Percentiles rank a stretch among this genome's conserved stretches.
These are phyloP conservation scores for Mythimna loreyi DNA, from an alignment of 2,888 invertebrate genomes.

Conservation along the genomic window DNA sequence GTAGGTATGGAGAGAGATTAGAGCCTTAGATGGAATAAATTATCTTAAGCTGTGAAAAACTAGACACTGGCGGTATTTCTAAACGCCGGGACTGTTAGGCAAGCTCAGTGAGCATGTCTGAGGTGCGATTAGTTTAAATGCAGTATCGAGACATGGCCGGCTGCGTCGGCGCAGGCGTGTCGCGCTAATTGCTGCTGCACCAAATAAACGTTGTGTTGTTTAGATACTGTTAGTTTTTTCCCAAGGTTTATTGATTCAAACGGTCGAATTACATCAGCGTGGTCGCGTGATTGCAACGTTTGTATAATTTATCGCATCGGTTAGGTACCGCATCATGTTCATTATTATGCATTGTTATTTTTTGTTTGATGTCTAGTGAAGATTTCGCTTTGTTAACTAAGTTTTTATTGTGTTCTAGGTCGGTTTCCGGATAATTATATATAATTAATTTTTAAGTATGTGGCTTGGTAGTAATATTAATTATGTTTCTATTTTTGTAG, in stretches of 20 bases:
- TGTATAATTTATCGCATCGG: conserved; percentile 33
- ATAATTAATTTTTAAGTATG: background rate
- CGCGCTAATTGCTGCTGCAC: conserved; percentile 69
- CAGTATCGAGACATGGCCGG: conserved; percentile 53
- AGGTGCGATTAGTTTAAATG: conserved; percentile 58
- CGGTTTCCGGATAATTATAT: conserved; percentile 24
- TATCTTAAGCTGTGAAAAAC: conserved; percentile 52
- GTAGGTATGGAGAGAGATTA: conserved; percentile 22
- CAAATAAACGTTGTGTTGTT: conserved; percentile 68
- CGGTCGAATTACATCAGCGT: conserved; percentile 56
- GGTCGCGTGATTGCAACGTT: conserved; percentile 50
- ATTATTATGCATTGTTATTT: conserved; percentile 58
- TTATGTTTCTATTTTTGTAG: background rate
- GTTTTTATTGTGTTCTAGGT: conserved; percentile 24
- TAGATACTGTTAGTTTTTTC: conserved; percentile 71
- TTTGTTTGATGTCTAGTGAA: conserved; percentile 48
- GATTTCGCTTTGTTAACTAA: conserved; percentile 39
- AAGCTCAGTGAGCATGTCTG: conserved; percentile 59
- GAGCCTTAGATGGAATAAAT: conserved; percentile 36
- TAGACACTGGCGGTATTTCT: conserved; percentile 44
- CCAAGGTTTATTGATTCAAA: conserved; percentile 65
- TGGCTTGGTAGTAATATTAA: background rate
- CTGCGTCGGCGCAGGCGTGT: conserved; percentile 69
- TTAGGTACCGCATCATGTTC: conserved; percentile 40
- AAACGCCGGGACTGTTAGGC: conserved; percentile 51